These are phyloP conservation scores for Heterotilapia buettikoferi DNA, from an alignment of 2,113 vertebrate genomes.

Conservation along the genomic window DNA sequence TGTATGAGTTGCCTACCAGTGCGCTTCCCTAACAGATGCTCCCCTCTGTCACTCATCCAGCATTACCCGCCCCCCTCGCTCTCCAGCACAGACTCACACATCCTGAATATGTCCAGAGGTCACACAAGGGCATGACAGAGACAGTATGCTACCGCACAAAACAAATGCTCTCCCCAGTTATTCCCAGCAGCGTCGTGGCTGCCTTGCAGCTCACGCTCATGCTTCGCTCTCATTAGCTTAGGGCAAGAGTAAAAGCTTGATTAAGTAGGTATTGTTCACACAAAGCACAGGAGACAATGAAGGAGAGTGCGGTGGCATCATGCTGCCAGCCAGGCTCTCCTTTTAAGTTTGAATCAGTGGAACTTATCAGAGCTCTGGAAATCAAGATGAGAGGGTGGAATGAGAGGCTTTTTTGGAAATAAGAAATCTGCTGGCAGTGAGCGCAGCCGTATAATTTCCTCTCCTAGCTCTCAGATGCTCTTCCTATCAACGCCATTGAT, in stretches of 20 bases:
- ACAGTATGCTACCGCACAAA: neutral
- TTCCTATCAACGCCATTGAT: conserved; percentile 60
- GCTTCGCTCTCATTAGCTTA: neutral
- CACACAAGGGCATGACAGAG: conserved; percentile 33
- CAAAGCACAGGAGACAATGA: conserved; percentile 6
- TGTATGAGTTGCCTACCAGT: conserved; percentile 51
- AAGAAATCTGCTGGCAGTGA: conserved; percentile 35
- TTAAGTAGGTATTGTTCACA: conserved; percentile 20
- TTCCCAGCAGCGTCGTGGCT: neutral
- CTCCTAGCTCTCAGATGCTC: conserved; percentile 35
- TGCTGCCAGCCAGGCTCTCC: neutral
- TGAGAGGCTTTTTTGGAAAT: conserved; percentile 30
- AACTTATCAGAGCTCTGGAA: conserved; percentile 47
- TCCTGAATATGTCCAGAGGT: conserved; percentile 35
- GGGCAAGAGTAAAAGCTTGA: neutral
- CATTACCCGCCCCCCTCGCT: neutral
- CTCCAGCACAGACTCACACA: neutral
- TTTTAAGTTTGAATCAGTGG: conserved; percentile 40
- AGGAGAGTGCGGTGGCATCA: neutral
- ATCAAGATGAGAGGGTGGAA: conserved; percentile 33
- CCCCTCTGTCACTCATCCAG: conserved; percentile 60
- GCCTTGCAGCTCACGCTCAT: neutral
- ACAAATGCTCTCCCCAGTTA: neutral
- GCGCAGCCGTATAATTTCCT: conserved; percentile 59
- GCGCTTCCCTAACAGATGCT: conserved; percentile 65